A percentile compares a stretch with the other conserved stretches of the same genome.
Conservation (phyloP, 2,888 invertebrate species). For the Papilio elwesi region DNA sequence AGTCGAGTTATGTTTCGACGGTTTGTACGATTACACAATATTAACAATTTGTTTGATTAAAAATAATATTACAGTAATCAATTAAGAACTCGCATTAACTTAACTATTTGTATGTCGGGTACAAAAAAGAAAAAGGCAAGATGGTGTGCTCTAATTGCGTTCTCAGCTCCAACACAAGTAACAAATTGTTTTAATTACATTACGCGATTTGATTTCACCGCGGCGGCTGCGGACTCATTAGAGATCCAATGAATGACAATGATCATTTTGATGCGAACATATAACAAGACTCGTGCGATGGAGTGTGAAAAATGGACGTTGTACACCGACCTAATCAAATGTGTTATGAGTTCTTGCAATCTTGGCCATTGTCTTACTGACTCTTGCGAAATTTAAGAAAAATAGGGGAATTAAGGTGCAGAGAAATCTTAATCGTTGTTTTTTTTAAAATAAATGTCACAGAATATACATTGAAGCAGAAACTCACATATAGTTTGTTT, state of each 20-base stretch:
- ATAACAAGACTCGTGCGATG: background rate
- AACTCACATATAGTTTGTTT: too few species aligned
- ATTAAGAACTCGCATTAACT: constrained; percentile 5
- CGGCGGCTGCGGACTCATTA: constrained; percentile 19
- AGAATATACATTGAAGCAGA: too few species aligned
- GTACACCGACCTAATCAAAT: background rate
- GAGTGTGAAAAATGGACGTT: constrained; percentile 13
- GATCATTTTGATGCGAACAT: constrained; percentile 13
- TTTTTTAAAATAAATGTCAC: too few species aligned
- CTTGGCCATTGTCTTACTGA: background rate
- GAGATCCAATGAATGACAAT: constrained; percentile 22
- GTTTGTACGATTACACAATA: too few species aligned
- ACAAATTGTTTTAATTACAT: constrained; percentile 37
- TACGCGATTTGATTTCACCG: constrained; percentile 30
- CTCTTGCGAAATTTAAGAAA: background rate
- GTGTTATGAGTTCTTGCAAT: background rate
- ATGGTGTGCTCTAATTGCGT: constrained; percentile 28
- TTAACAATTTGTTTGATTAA: background rate
- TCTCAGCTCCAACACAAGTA: constrained; percentile 23
- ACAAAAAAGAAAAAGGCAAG: constrained; percentile 8
- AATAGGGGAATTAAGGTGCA: too few species aligned
- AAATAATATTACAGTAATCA: background rate
- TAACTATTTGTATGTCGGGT: constrained; percentile 5
- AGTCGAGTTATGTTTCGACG: too few species aligned
- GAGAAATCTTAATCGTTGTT: too few species aligned